Conservation (phyloP, 2,113 vertebrate species). For the Melospiza georgiana region DNA sequence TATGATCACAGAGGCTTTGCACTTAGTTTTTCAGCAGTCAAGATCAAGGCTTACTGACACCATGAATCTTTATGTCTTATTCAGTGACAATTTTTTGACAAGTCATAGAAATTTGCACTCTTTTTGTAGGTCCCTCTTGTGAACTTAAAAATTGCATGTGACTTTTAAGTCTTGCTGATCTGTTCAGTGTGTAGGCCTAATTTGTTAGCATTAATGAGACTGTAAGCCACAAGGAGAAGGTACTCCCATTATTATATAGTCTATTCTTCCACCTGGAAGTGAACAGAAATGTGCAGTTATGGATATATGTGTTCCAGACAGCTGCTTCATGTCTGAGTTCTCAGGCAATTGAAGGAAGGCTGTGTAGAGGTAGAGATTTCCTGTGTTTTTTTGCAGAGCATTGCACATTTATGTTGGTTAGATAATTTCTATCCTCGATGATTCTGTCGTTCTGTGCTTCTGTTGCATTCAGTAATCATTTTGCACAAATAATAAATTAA, state of each 20-base stretch:
- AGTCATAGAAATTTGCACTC: not conserved
- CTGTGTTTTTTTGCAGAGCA: not conserved
- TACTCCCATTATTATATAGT: not conserved
- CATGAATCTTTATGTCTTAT: not conserved
- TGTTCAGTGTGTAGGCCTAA: not conserved
- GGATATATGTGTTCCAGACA: not conserved
- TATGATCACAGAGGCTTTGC: not conserved
- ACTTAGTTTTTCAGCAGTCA: not conserved
- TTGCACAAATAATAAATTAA: not conserved
- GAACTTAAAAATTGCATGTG: not conserved
- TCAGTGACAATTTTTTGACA: not conserved
- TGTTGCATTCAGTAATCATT: not conserved
- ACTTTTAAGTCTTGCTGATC: not conserved
- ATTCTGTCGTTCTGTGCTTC: too few species aligned
- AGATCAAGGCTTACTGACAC: not conserved
- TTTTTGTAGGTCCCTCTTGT: not conserved
- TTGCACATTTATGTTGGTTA: not conserved
- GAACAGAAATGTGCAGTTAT: not conserved
- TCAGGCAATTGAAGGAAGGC: not conserved
- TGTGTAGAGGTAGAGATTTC: not conserved
- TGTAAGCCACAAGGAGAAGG: not conserved
- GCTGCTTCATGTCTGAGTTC: not conserved
- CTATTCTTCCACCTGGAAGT: not conserved
- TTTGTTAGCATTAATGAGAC: not conserved
- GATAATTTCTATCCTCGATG: not conserved